Evolutionary conservation across 2,113 vertebrate species (phyloP).

Genomic region (Sisor rabdophorus): DNA sequence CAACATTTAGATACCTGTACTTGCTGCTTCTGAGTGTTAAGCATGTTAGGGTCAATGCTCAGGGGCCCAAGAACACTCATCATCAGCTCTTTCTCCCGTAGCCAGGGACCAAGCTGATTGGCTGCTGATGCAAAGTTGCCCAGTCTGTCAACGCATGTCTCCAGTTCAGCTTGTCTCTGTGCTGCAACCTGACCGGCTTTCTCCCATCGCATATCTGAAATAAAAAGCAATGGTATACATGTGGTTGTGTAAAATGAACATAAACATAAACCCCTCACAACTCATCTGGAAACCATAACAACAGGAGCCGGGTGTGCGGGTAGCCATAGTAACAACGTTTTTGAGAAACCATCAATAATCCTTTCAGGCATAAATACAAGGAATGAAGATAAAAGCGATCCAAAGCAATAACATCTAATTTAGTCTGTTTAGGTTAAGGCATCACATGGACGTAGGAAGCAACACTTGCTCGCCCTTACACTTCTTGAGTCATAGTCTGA

Average conservation of each 20-base stretch:
- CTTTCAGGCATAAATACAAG: conserved; percentile 1
- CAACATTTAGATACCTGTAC: conserved; percentile 77
- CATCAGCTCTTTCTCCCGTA: conserved; percentile 96
- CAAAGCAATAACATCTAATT: conserved; percentile 27
- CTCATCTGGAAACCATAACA: conserved; percentile 28
- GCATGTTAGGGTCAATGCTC: conserved; percentile 98
- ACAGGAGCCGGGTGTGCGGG: background rate
- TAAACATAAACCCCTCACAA: background rate
- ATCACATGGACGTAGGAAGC: background rate
- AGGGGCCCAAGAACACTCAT: conserved; percentile 96
- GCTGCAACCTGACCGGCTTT: conserved; percentile 79
- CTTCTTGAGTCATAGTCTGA: conserved; percentile 11
- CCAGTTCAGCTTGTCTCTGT: conserved; percentile 85
- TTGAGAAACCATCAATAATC: conserved; percentile 23
- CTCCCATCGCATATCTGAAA: conserved; percentile 84
- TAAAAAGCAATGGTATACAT: conserved; percentile 7
- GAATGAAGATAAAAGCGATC: conserved; percentile 19
- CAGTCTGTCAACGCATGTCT: conserved; percentile 84
- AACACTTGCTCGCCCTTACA: background rate
- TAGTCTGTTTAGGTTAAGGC: background rate
- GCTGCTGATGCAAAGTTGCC: conserved; percentile 84
- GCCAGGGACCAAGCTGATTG: conserved; percentile 88
- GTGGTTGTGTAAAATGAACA: conserved; percentile 19
- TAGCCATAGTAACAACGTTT: conserved; percentile 37
- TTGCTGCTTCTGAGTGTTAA: conserved; percentile 94